These are phyloP conservation scores for Azorinus chamasolen DNA, from an alignment of 2,888 invertebrate genomes.

Conservation along the genomic window DNA sequence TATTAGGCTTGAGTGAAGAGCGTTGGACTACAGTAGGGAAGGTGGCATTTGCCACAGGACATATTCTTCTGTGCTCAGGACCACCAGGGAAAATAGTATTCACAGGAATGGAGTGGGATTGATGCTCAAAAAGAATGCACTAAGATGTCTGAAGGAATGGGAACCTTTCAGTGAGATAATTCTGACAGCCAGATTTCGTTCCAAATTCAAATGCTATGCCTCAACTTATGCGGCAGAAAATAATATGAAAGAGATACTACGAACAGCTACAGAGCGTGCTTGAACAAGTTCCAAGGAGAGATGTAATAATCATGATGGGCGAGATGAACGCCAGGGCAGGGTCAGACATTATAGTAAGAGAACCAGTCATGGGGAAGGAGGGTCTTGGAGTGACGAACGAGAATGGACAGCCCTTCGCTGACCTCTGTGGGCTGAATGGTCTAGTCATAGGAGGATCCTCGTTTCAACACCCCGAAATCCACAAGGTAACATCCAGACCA, in stretches of 20 bases:
- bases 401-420: constrained; percentile 29
- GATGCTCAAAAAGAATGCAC: too few species aligned
- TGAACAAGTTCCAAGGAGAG: constrained; percentile 24
- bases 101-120: too few species aligned
- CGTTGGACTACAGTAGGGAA: too few species aligned
- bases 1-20: background rate
- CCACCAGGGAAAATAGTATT: too few species aligned
- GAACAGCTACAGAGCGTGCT: background rate
- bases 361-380: constrained; percentile 54
- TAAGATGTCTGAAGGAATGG: too few species aligned
- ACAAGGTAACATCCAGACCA: constrained; percentile 58
- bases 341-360: constrained; percentile 48
- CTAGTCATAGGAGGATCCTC: constrained; percentile 62
- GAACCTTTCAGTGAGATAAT: background rate
- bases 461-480: constrained; percentile 53
- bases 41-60: too few species aligned
- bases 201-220: constrained; percentile 20
- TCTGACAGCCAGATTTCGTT: constrained; percentile 5
- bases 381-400: constrained; percentile 30
- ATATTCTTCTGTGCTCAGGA: too few species aligned
- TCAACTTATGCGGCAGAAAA: constrained; percentile 9
- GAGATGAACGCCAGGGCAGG: constrained; percentile 65
- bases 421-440: constrained; percentile 50
- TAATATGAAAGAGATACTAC: constrained; percentile 48
- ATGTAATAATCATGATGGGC: constrained; percentile 54